Evolutionary conservation across 2,797 vertebrate species (phyloP), one percentile per base, ranked within the genome.

Genomic region (Otolemur crassicaudatus): DNA sequence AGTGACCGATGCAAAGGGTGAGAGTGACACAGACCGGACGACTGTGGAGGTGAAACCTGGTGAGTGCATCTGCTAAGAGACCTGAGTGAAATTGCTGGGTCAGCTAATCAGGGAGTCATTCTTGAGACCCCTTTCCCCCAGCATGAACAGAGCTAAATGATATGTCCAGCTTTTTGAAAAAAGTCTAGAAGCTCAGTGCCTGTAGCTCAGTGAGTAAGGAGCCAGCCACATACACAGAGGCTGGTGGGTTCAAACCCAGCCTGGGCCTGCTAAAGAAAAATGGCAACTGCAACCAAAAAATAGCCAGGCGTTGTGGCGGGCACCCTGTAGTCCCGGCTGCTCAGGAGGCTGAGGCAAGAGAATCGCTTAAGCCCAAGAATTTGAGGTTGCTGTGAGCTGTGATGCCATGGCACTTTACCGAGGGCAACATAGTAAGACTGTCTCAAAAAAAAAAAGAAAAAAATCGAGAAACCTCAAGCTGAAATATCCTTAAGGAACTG

Each of bases 1-100:
- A 76, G 99, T 99, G 83, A 99, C 99, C 0, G 99, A 99, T 97
- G 99, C 99, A 79, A 99, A 99, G 98, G 99, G 99, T 43, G 99
- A 99, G 98, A 99, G 95, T 75, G 99, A 97, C 97, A 96, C 83
- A 20, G 99, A 99, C 97, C 98, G 98, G 69, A 99, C 99, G 90
- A 99, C 99, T 0, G 98, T 99, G 97, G 99, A 99, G 98, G 99
- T 99, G 91, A 99, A 98, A 96, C 98, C 99, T 97, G 99, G 99
- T 99, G 88, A 98, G 99, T 87, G n/a, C 67, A 14, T 12, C 14
- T 1, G 53, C 76, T 29, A 22, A 56, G 65, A 61, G 65, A 70
- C 31, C 34, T 61, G 90, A 34, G 27, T 43, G 60, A 72, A n/a
- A 31, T 4, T n/a, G 27, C 43, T 58, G 29, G 46, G 22, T 7